phyloP scores from a whole-genome alignment of 2,888 invertebrate species.

The Daptonema setosum region DNA sequence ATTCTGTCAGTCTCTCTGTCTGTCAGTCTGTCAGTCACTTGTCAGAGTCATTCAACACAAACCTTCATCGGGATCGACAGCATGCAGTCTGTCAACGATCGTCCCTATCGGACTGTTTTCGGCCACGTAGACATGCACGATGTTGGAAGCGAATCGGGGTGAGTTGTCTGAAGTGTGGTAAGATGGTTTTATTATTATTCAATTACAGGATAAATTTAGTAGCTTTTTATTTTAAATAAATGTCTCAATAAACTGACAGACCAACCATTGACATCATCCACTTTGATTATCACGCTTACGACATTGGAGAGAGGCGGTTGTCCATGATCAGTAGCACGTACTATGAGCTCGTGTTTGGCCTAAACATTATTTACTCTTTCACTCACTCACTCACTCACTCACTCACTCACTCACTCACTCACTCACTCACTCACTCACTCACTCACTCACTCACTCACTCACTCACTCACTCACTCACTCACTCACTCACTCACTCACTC shows the following conservation, averaged over 20 bases:
- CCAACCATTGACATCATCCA: constrained; percentile 48
- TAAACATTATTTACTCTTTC: too few species aligned
- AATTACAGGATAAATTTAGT: not conserved
- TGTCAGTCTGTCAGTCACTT: too few species aligned
- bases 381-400: too few species aligned
- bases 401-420: too few species aligned
- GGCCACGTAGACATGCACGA: constrained; percentile 58
- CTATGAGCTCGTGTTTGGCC: constrained; percentile 47
- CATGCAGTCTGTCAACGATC: constrained; percentile 63
- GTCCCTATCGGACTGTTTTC: constrained; percentile 85
- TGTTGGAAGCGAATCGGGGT: constrained; percentile 46
- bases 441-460: too few species aligned
- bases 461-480: too few species aligned
- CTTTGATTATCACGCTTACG: constrained; percentile 50
- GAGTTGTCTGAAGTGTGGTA: constrained; percentile 32
- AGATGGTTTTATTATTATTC: not conserved
- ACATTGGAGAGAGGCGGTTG: constrained; percentile 46
- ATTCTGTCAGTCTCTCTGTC: too few species aligned
- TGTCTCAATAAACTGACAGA: constrained; percentile 63
- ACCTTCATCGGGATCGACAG: constrained; percentile 75
- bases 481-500: too few species aligned
- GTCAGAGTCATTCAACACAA: too few species aligned
- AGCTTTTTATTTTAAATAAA: constrained; percentile 32
- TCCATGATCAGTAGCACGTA: constrained; percentile 62
- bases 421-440: too few species aligned